Percentiles rank a stretch among this genome's conserved stretches.
phyloP scores from a whole-genome alignment of 2,113 vertebrate genomes.

The Solea senegalensis region DNA sequence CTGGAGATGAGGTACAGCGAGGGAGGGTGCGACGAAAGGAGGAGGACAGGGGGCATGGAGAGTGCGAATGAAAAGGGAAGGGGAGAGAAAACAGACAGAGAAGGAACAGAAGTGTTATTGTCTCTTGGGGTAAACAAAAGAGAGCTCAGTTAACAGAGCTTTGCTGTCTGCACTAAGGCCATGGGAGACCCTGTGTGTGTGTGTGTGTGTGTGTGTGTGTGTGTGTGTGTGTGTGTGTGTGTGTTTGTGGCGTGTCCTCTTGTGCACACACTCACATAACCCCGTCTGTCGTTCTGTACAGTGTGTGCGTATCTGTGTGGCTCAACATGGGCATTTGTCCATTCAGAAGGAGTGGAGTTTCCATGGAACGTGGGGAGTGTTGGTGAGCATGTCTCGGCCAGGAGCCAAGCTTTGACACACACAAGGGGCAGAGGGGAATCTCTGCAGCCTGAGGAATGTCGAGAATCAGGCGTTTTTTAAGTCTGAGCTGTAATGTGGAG shows the following conservation, averaged over 20 bases:
- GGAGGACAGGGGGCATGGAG: conserved; percentile 35
- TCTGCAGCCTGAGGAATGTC: conserved; percentile 60
- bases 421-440: conserved; percentile 55
- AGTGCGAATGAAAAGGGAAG: conserved; percentile 36
- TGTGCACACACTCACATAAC: conserved; percentile 23
- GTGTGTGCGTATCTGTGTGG: conserved; percentile 20
- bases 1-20: conserved; percentile 76
- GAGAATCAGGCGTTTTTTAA: conserved; percentile 38
- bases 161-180: conserved; percentile 61
- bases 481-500: conserved; percentile 17
- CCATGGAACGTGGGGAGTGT: conserved; percentile 55
- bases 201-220: conserved; percentile 16
- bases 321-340: conserved; percentile 56
- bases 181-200: conserved; percentile 60
- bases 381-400: conserved; percentile 63
- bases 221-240: not conserved
- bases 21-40: conserved; percentile 38
- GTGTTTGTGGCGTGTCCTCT: conserved; percentile 3
- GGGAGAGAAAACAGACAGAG: conserved; percentile 51
- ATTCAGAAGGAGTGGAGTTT: conserved; percentile 68
- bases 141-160: conserved; percentile 72
- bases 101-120: conserved; percentile 67
- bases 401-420: conserved; percentile 64
- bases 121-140: conserved; percentile 69
- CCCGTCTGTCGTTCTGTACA: conserved; percentile 29